Evolutionary conservation across 2,797 vertebrate species (phyloP), one percentile per base, ranked within the genome.

Genomic region (Tauraco hartlaubi): DNA sequence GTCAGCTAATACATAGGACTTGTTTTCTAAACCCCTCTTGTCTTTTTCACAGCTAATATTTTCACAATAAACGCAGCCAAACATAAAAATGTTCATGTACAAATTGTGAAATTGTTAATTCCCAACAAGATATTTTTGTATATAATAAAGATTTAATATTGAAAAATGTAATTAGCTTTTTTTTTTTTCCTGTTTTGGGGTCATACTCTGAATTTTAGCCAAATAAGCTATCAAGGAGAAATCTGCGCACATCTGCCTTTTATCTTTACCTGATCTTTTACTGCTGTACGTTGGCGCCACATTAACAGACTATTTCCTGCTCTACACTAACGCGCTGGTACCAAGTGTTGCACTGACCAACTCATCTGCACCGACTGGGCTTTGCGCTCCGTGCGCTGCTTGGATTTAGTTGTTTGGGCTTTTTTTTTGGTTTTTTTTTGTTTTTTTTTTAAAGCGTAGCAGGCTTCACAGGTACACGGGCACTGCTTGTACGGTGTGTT

Each of bases 71-170:
- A 82, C 91, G 81, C 80, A 95, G 78, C 94, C 97, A 95, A 94
- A 93, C 96, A 88, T 68, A 92, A 94, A 95, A 88, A 83, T 20
- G 71, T 93, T 97, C 89, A 88, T 96, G 95, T 97, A 97, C 33
- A 97, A 97, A 96, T 94, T 88, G 95, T 91, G 81, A 98, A 92
- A 95, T 95, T 96, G 76, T 90, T 96, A 97, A 97, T 68, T 96
- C 95, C 90, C 95, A 90, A 95, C 95, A 97, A 98, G 96, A 94
- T 98, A 98, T 98, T 98, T 98, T 98, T 98, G 97, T 98, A 97
- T 84, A 97, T 97, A 97, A 97, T 97, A 97, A 97, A 97, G 91
- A 97, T 96, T 97, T 98, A 97, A 96, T 98, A 97, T 94, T 94
- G 77, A 90, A 94, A 94, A 88, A 76, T 5, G 22, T 14, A 18